A percentile compares a stretch with the other conserved stretches of the same genome.
Evolutionary conservation across 2,113 vertebrate genomes (phyloP).

Genomic region (Corythornis cristatus): DNA sequence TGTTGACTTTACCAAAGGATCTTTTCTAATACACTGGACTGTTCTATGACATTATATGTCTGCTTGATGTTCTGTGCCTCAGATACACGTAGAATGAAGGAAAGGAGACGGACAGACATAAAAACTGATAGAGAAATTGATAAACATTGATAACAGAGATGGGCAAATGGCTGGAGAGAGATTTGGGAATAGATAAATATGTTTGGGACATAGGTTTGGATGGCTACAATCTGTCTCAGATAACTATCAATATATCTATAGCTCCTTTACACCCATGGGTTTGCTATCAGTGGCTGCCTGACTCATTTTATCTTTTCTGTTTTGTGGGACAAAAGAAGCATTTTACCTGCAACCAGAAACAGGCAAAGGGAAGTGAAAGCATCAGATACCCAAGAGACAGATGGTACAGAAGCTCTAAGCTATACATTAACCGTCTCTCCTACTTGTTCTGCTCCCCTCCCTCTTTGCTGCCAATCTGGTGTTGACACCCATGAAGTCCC

Average conservation of each 20-base stretch:
- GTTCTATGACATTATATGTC: rapidly evolving
- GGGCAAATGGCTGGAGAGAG: slow-evolving; percentile 6
- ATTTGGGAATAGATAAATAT: slow-evolving; percentile 6
- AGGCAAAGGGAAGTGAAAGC: not conserved
- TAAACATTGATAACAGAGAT: not conserved
- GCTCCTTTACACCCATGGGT: not conserved
- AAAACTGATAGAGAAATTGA: slow-evolving; percentile 25
- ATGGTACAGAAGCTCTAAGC: not conserved
- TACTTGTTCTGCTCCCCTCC: not conserved
- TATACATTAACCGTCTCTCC: not conserved
- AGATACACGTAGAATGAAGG: not conserved
- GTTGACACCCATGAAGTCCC: not conserved
- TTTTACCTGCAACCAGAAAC: not conserved
- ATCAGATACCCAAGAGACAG: not conserved
- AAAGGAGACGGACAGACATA: not conserved
- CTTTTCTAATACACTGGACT: rapidly evolving
- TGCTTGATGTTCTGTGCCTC: rapidly evolving
- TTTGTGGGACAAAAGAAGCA: not conserved
- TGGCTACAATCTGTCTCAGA: not conserved
- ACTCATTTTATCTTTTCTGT: not conserved
- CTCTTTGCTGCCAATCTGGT: not conserved
- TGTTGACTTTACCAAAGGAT: rapidly evolving
- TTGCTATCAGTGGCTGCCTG: not conserved
- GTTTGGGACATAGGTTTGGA: not conserved
- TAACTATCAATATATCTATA: slow-evolving; percentile 27